Evolutionary conservation across 2,888 invertebrate genomes (phyloP).

Genomic region (Macaria liturata): DNA sequence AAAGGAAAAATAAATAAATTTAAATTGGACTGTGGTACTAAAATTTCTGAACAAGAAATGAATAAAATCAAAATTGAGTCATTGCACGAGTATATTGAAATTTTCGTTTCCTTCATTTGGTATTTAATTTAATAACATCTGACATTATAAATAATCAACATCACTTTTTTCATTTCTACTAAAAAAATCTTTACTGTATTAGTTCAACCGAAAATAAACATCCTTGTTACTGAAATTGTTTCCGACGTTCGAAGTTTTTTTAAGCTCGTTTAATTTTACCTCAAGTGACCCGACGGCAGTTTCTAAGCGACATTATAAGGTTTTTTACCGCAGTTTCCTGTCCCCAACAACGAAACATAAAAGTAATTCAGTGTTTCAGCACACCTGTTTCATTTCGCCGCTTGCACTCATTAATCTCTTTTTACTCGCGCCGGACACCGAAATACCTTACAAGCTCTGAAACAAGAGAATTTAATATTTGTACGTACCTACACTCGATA

Average conservation of each 20-base stretch:
- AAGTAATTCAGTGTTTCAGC: slow-evolving; percentile 22
- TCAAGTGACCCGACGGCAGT: slow-evolving; percentile 16
- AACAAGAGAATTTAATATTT: slow-evolving; percentile 24
- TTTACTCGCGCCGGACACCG: slow-evolving; percentile 8
- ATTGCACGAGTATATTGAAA: too few species aligned
- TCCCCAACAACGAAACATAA: slow-evolving; percentile 23
- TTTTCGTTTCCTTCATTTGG: too few species aligned
- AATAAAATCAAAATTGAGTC: too few species aligned
- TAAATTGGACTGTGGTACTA: too few species aligned
- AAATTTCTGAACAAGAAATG: too few species aligned
- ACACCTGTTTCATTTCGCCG: slow-evolving; percentile 30
- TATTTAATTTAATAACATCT: too few species aligned
- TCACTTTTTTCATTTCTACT: too few species aligned
- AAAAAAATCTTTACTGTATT: too few species aligned
- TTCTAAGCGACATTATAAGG: slow-evolving; percentile 15
- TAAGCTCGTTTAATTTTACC: slow-evolving; percentile 14
- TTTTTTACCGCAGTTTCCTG: slow-evolving; percentile 21
- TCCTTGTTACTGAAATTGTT: too few species aligned
- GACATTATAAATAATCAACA: too few species aligned
- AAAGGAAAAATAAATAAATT: too few species aligned
- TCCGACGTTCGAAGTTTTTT: slow-evolving; percentile 8
- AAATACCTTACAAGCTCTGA: slow-evolving; percentile 19
- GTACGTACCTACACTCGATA: slow-evolving; percentile 19
- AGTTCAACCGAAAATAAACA: too few species aligned
- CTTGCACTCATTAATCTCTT: slow-evolving; percentile 24